Evolutionary conservation across 1,140 invertebrate species (phyloP), one percentile per base, ranked within the genome.

Genomic region (Musca domestica): DNA sequence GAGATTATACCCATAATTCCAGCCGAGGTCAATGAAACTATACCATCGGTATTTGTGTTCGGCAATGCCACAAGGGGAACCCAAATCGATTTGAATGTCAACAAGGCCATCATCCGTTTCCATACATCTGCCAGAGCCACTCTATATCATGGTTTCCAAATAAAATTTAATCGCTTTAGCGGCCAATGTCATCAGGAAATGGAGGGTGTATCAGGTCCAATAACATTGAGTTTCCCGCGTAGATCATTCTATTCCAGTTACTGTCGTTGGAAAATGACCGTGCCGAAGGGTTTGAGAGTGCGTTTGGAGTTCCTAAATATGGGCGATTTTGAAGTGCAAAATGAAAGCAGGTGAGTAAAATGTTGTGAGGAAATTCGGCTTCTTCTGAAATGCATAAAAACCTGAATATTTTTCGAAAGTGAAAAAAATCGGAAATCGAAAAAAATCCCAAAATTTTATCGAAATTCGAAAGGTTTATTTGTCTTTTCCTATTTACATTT

Each of bases 211-310:
- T 70, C 67, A 5, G 78, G 78, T 2, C 49, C 25, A 2, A n/a
- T 80, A 4, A 63, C 66, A 22, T 66, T 72, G 1, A 20, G 25
- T 64, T 27, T 20, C 20, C 23, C 41, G 12, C 20, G 14, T 20
- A 20, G 15, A 6, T 7, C 0, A 7, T 34, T 9, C 19, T 3
- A 25, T 3, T 49, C 25, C 22, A 27, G 20, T 9, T 6, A 25
- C 22, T 95, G 93, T 72, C 81, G 82, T 30, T 94, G 92, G 92
- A 81, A 64, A 47, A 92, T 95, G 15, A 84, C 71, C n/a, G 88
- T 89, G 1, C 90, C 90, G 2, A 78, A 87, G 74, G 89, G 87
- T 1, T 85, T 85, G 70, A 83, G 88, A 67, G 84, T 91, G 0
- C 80, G 68, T 25, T 74, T 88, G 0, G 84, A 84, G 70, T 77